Conservation (phyloP, 2,888 invertebrate genomes). For the Cistogaster globosa region DNA sequence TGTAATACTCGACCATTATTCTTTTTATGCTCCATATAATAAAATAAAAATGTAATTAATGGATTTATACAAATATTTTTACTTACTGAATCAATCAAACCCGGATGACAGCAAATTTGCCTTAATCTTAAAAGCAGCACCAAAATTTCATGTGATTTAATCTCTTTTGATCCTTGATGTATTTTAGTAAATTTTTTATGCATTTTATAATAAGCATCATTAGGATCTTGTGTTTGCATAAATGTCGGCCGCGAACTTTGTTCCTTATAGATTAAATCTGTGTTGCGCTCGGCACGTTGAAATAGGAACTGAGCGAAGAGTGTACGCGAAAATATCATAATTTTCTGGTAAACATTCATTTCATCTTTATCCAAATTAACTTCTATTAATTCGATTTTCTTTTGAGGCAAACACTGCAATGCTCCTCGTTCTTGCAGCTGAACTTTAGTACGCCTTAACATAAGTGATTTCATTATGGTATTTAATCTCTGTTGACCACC, state of each 20-base stretch:
- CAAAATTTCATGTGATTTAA: slow-evolving; percentile 88
- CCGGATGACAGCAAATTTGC: slow-evolving; percentile 95
- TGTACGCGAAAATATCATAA: slow-evolving; percentile 88
- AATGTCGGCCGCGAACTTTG: slow-evolving; percentile 76
- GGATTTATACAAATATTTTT: slow-evolving; percentile 78
- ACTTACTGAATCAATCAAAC: slow-evolving; percentile 88
- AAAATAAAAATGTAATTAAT: not conserved
- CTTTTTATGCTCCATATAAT: not conserved
- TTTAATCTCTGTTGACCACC: slow-evolving; percentile 92
- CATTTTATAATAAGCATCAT: slow-evolving; percentile 86
- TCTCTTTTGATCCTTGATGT: slow-evolving; percentile 85
- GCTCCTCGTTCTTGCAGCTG: slow-evolving; percentile 88
- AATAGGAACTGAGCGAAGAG: slow-evolving; percentile 90
- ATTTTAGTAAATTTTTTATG: slow-evolving; percentile 86
- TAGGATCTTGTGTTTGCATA: slow-evolving; percentile 81
- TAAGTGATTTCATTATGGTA: slow-evolving; percentile 91
- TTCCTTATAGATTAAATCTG: slow-evolving; percentile 76
- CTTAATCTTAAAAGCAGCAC: slow-evolving; percentile 92
- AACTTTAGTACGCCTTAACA: slow-evolving; percentile 94
- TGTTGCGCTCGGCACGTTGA: slow-evolving; percentile 88
- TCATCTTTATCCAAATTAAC: slow-evolving; percentile 88
- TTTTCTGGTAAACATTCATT: slow-evolving; percentile 90
- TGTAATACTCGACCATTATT: too few species aligned
- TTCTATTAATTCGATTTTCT: slow-evolving; percentile 84
- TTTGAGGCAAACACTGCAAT: slow-evolving; percentile 86